Evolutionary conservation across 1,140 invertebrate species (phyloP).

Genomic region (Acromyrmex heyeri): DNA sequence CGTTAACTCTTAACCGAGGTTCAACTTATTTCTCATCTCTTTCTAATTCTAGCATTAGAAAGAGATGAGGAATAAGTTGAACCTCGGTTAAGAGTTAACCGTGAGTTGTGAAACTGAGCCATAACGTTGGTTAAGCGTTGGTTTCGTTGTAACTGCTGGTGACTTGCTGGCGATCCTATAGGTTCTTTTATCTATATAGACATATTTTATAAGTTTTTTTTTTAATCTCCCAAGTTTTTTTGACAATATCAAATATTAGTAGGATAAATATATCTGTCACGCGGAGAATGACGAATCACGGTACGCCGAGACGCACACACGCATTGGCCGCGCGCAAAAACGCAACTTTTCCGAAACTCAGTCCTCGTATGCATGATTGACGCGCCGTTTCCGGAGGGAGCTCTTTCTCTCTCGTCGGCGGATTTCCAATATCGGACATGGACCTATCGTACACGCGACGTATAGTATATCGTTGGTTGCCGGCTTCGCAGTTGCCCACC

Average conservation of each 20-base stretch:
- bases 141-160: too few relatives aligned
- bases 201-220: neutral
- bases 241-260: neutral
- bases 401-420: constrained; percentile 53
- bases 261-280: neutral
- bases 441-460: constrained; percentile 41
- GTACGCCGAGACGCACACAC: neutral
- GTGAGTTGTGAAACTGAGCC: too few relatives aligned
- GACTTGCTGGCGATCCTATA: too few relatives aligned
- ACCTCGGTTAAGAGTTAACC: too few relatives aligned
- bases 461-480: constrained; percentile 59
- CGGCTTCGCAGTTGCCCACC: constrained; percentile 64
- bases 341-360: constrained; percentile 48
- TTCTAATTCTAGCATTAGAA: too few relatives aligned
- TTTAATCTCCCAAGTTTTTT: neutral
- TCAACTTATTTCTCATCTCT: too few relatives aligned
- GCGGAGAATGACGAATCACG: neutral
- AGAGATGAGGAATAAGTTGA: too few relatives aligned
- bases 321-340: constrained; percentile 34
- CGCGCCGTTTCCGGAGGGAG: constrained; percentile 70
- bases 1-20: too few relatives aligned
- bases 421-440: constrained; percentile 73
- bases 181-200: neutral
- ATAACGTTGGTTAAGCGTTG: too few relatives aligned
- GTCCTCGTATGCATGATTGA: constrained; percentile 48